Base-by-base conservation (phyloP, 2,113 vertebrate genomes). In the Tretioscincus oriximinensis region DNA sequence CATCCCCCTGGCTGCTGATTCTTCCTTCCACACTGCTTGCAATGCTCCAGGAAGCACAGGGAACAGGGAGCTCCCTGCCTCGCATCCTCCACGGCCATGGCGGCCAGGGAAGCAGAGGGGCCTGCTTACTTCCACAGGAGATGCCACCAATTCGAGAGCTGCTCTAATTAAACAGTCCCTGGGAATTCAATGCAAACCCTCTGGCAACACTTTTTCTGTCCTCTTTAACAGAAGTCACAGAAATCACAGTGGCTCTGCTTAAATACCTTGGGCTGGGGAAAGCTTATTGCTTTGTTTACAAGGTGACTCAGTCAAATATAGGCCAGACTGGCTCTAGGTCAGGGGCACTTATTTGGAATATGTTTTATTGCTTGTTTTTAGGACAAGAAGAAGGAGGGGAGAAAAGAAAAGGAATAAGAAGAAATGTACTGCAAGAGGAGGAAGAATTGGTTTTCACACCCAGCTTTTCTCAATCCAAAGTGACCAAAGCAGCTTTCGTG, bases 21-120 rank as follows among this genome's bases (percentile, higher is more conserved):
- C 47, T 76, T 69, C 47, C 60, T 26, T 29, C n/a, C 20, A 10
- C 5, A 5, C 41, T 68, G 11, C 69, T 66, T 76, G 61, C 29
- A 69, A 69, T 76, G 61, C 51, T 69, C 63, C 80, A 76, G 54
- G 45, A 31, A 69, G 80, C 73, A 76, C n/a, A 26, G 51, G 73
- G 68, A 41, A 51, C 5, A 12, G 47, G 35, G 2, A 4, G 18
- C 31, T 63, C 4, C 26, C 31, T 28, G 54, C 21, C 29, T 68
- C 49, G 14, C 11, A 31, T 66, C 35, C 49, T 69, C 41, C 70
- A 45, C 41, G 20, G 64, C 49, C 18, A 26, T 29, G 24, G 45
- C 75, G 58, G 41, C 66, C 24, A 31, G 9, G 18, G 28, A 67
- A 78, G 61, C 61, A 21, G 16, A 28, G 28, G 35, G 47, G 6